A percentile compares a stretch with the other conserved stretches of the same genome.
phyloP scores from a whole-genome alignment of 2,113 vertebrate genomes.

The Casuarius casuarius region DNA sequence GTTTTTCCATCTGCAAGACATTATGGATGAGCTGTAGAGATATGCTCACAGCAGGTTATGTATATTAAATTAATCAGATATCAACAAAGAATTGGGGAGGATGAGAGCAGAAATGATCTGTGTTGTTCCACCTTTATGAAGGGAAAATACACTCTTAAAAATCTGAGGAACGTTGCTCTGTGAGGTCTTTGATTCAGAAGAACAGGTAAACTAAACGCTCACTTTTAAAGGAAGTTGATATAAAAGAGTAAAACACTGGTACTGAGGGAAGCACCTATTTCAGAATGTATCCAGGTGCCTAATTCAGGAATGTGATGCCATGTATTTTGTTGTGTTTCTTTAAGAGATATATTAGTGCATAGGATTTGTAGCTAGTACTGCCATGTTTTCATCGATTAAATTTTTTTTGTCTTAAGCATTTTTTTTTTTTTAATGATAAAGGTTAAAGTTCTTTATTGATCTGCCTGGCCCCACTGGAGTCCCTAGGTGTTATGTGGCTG shows the following conservation, averaged over 20 bases:
- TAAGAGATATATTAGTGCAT: background rate
- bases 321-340: background rate
- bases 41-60: background rate
- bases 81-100: background rate
- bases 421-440: background rate
- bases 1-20: background rate
- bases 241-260: background rate
- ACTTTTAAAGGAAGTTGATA: background rate
- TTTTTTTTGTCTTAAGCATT: background rate
- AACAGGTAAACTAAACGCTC: background rate
- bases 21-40: rapidly evolving
- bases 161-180: background rate
- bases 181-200: background rate
- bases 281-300: background rate
- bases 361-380: background rate
- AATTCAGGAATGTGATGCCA: background rate
- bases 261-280: background rate
- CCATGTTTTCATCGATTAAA: background rate
- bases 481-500: background rate
- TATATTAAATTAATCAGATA: background rate
- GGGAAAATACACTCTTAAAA: background rate
- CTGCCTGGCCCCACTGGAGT: background rate
- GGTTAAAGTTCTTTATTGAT: conserved; percentile 1
- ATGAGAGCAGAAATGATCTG: background rate
- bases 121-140: background rate